Evolutionary conservation across 2,113 vertebrate species (phyloP).

Genomic region (Otolemur garnettii): DNA sequence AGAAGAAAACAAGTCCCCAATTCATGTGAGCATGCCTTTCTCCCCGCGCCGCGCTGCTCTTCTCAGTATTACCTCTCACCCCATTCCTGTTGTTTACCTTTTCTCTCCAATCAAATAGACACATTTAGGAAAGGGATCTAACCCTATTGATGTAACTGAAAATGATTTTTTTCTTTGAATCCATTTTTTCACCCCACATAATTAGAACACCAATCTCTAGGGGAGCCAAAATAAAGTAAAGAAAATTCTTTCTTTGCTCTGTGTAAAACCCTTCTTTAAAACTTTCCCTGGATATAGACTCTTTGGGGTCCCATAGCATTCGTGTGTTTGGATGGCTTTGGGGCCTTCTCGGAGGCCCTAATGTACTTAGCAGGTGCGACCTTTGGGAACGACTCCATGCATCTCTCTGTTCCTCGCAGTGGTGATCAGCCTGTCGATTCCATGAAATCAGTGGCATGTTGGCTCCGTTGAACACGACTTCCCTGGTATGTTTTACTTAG

Average conservation of each 20-base stretch:
- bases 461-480: not conserved
- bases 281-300: not conserved
- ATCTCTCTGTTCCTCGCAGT: fast-evolving
- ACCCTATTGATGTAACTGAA: not conserved
- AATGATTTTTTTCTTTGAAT: not conserved
- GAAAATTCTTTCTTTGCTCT: not conserved
- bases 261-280: not conserved
- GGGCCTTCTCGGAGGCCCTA: not conserved
- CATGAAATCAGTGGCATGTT: not conserved
- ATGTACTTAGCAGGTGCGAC: not conserved
- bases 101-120: not conserved
- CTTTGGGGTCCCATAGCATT: not conserved
- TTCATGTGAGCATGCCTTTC: not conserved
- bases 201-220: not conserved
- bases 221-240: not conserved
- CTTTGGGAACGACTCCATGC: not conserved
- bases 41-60: not conserved
- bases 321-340: not conserved
- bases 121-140: not conserved
- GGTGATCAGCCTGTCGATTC: not conserved
- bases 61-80: not conserved
- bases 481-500: not conserved
- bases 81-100: not conserved
- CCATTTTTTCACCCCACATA: not conserved
- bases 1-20: not conserved